Conservation (phyloP, 2,113 vertebrate species). For the Sapayoa aenigma region DNA sequence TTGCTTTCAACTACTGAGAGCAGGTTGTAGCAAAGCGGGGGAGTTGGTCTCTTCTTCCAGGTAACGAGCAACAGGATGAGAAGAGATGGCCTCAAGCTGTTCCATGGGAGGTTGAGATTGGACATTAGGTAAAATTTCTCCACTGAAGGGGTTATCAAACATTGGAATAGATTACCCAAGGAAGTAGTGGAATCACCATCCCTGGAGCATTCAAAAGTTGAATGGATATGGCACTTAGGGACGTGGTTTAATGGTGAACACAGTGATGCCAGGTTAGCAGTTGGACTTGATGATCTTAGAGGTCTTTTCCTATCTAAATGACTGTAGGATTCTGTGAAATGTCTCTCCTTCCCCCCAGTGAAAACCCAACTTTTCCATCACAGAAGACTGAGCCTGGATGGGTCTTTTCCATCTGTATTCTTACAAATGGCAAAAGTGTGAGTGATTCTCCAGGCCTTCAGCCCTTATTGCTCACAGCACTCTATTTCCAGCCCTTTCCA, state of each 20-base stretch:
- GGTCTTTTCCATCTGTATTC: not conserved
- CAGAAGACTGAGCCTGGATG: not conserved
- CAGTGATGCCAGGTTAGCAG: not conserved
- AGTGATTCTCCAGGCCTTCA: not conserved
- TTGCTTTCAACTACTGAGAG: not conserved
- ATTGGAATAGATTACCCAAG: not conserved
- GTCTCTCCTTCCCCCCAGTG: fast-evolving
- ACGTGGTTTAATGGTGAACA: not conserved
- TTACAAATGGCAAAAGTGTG: not conserved
- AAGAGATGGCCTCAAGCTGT: not conserved
- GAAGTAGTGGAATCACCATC: not conserved
- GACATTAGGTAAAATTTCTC: not conserved
- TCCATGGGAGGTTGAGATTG: not conserved
- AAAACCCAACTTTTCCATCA: not conserved
- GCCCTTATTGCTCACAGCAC: not conserved
- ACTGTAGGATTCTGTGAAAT: not conserved
- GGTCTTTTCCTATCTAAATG: not conserved
- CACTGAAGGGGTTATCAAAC: not conserved
- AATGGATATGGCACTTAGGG: too few relatives aligned
- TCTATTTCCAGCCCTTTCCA: constrained; percentile 15
- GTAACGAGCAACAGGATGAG: not conserved
- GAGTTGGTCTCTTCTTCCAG: not conserved
- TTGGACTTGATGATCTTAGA: not conserved
- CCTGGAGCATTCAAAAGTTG: not conserved
- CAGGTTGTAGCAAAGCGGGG: not conserved